Evolutionary conservation across 2,888 invertebrate species (phyloP), one percentile per base, ranked within the genome.

Genomic region (Ectropis crepuscularia): DNA sequence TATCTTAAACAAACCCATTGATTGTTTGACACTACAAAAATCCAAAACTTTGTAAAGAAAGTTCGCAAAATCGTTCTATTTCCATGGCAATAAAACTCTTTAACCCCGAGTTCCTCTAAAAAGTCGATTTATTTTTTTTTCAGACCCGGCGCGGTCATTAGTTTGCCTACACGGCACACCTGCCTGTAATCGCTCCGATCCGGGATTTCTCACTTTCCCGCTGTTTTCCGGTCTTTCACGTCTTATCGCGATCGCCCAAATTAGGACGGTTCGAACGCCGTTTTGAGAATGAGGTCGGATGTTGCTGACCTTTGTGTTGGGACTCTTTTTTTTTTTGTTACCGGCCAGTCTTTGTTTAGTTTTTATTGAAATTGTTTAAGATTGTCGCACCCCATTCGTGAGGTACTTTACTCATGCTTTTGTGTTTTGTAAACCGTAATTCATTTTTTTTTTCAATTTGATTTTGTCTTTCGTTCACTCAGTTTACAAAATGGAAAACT

Each of bases 131-230:
- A 46, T 39, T 63, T 63, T 60, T 63, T 64, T 54, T 48, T 55
- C 58, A 47, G 54, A 54, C 11, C 16, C 38, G 53, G 62, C 50
- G 58, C 11, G 61, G 79, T 78, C 79, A 79, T 80, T 79, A 80
- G 80, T 80, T 69, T 67, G 59, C 63, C 54, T 46, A 62, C 55
- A 72, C 68, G 73, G 66, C 79, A 68, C 80, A 79, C 80, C 80
- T 80, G 80, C 73, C 78, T 63, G 76, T 77, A 79, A 80, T 80
- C 73, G 73, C 71, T 67, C 69, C 67, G 57, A 63, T 61, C 60
- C 70, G 66, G 71, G 67, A 71, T 65, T 64, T 64, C 67, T 63
- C 68, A 71, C 65, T 69, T 71, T 69, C 67, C 11, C 55, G 61
- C 45, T 43, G 49, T 61, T 62, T 57, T 37, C 54, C 58, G 58